Percentiles rank a stretch among this genome's conserved stretches.
These are phyloP conservation scores for Temnothorax curvispinosus DNA, from an alignment of 1,140 invertebrate genomes.

Conservation along the genomic window DNA sequence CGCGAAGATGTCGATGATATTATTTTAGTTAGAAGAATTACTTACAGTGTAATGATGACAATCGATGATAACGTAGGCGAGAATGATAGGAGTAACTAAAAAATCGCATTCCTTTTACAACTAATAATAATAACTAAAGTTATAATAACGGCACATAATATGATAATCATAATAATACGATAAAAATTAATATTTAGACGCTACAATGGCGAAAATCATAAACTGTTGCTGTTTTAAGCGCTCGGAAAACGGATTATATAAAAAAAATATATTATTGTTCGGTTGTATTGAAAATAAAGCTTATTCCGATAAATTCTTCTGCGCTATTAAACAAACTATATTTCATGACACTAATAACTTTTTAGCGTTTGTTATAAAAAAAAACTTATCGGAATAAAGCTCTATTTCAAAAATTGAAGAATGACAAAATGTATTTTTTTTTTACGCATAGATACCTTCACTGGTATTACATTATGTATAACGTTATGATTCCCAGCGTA, in stretches of 20 bases:
- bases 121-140: slow-evolving; percentile 1
- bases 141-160: neutral
- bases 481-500: neutral
- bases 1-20: neutral
- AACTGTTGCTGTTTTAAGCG: neutral
- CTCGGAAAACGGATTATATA: neutral
- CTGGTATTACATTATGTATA: neutral
- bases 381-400: neutral
- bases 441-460: neutral
- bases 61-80: neutral
- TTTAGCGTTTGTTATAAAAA: neutral
- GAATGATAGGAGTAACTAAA: neutral
- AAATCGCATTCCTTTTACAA: neutral
- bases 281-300: neutral
- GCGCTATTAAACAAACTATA: neutral
- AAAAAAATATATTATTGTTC: neutral
- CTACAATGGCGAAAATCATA: slow-evolving; percentile 1
- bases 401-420: neutral
- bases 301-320: neutral
- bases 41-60: neutral
- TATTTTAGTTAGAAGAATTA: neutral
- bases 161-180: slow-evolving; percentile 14
- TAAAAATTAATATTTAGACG: slow-evolving; percentile 1
- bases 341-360: neutral
- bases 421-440: neutral